Evolutionary conservation across 2,797 vertebrate species (phyloP).

Genomic region (Acrossocheilus fasciatus): DNA sequence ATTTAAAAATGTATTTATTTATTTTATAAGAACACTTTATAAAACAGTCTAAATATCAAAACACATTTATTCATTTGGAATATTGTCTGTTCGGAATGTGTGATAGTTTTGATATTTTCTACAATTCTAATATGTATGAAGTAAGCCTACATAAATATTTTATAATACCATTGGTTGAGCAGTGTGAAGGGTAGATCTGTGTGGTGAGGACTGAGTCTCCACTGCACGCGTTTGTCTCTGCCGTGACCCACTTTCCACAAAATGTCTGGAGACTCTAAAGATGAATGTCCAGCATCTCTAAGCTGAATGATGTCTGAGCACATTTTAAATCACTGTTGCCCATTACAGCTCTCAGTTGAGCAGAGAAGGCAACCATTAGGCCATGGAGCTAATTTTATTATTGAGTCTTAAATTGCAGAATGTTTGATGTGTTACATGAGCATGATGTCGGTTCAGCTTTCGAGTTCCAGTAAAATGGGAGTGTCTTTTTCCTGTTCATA

Average conservation of each 20-base stretch:
- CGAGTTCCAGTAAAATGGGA: constrained; percentile 32
- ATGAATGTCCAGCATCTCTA: constrained; percentile 40
- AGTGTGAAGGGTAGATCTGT: not conserved
- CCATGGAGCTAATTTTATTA: constrained; percentile 43
- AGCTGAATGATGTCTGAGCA: constrained; percentile 27
- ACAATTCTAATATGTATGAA: not conserved
- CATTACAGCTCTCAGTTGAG: constrained; percentile 29
- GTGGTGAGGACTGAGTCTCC: not conserved
- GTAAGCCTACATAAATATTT: not conserved
- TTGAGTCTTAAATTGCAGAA: constrained; percentile 46
- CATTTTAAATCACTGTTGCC: constrained; percentile 28
- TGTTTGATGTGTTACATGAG: constrained; percentile 42
- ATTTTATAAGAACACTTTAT: no score
- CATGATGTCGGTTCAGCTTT: constrained; percentile 17
- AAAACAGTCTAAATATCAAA: not conserved
- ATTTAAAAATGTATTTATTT: no score
- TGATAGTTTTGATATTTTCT: not conserved
- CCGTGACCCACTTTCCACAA: constrained; percentile 50
- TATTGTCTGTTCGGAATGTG: not conserved
- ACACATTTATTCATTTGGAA: not conserved
- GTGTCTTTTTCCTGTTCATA: constrained; percentile 19
- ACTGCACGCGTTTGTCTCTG: constrained; percentile 25
- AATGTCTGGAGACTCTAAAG: constrained; percentile 55
- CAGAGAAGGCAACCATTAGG: constrained; percentile 49
- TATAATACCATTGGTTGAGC: not conserved